phyloP scores from a whole-genome alignment of 30 jellyfish, hydroid and myxozoan species.

The Aurelia aurita complex sp. Pacific region DNA sequence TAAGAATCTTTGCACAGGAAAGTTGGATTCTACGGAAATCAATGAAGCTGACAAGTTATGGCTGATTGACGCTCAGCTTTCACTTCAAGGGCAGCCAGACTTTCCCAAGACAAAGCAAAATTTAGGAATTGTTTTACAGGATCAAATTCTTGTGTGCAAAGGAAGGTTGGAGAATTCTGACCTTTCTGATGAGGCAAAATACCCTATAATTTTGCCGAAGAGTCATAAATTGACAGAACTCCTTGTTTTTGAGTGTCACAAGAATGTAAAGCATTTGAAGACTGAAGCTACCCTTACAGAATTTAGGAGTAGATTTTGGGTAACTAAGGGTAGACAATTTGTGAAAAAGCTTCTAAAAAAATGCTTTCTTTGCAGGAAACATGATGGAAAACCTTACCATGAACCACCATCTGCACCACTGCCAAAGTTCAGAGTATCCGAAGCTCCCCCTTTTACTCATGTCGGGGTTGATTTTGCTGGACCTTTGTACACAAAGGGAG shows the following conservation, averaged over 20 bases:
- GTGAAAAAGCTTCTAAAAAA: constrained; percentile 1
- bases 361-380: neutral
- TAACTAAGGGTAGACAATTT: neutral
- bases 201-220: neutral
- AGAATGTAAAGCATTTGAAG: neutral
- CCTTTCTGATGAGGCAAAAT: neutral
- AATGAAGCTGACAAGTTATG: constrained; percentile 3
- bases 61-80: neutral
- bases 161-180: neutral
- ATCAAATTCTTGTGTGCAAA: neutral
- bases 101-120: neutral
- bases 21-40: neutral
- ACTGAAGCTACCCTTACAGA: neutral
- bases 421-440: neutral
- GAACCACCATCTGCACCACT: neutral
- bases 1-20: neutral
- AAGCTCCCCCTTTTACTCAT: constrained; percentile 14
- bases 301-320: neutral
- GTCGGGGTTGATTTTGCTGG: constrained; percentile 45
- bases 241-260: neutral
- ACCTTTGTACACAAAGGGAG: constrained; percentile 3
- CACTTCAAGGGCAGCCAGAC: neutral
- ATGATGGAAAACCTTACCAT: neutral
- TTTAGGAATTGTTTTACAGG: neutral
- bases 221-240: neutral